Conservation (phyloP, 1,140 invertebrate species). For the Drosophila busckii region DNA sequence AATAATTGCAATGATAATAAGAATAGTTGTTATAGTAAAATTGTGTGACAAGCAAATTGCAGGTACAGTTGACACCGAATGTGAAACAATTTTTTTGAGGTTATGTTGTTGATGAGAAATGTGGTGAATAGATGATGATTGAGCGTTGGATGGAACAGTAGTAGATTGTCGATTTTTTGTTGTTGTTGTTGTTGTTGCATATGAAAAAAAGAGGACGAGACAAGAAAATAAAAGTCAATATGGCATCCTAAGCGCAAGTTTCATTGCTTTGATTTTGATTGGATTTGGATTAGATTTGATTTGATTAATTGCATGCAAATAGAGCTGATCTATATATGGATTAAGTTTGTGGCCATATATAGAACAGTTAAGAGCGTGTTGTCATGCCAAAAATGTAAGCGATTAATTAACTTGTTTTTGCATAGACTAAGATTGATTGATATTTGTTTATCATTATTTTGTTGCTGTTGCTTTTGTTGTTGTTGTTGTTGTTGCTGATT, state of each 20-base stretch:
- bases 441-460: neutral
- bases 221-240: conserved; percentile 44
- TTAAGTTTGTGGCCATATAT: too few relatives aligned
- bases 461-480: neutral
- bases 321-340: too few relatives aligned
- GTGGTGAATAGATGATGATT: conserved; percentile 30
- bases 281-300: conserved; percentile 1
- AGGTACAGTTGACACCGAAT: conserved; percentile 48
- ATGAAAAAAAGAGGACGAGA: conserved; percentile 47
- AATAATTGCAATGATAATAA: conserved; percentile 15
- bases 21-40: conserved; percentile 1
- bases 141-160: conserved; percentile 12
- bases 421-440: too few relatives aligned
- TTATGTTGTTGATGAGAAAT: conserved; percentile 2
- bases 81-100: neutral
- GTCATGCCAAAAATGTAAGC: too few relatives aligned
- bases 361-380: too few relatives aligned
- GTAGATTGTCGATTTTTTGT: conserved; percentile 7
- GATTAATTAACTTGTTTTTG: too few relatives aligned
- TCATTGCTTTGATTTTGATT: conserved; percentile 13
- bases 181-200: conserved; percentile 36
- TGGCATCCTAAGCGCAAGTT: conserved; percentile 12
- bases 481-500: conserved; percentile 18
- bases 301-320: conserved; percentile 10
- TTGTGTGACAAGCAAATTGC: conserved; percentile 29